A percentile compares a stretch with the other conserved stretches of the same genome.
Evolutionary conservation across 2,797 vertebrate species (phyloP).

Genomic region (Alcedo quadribrachys): DNA sequence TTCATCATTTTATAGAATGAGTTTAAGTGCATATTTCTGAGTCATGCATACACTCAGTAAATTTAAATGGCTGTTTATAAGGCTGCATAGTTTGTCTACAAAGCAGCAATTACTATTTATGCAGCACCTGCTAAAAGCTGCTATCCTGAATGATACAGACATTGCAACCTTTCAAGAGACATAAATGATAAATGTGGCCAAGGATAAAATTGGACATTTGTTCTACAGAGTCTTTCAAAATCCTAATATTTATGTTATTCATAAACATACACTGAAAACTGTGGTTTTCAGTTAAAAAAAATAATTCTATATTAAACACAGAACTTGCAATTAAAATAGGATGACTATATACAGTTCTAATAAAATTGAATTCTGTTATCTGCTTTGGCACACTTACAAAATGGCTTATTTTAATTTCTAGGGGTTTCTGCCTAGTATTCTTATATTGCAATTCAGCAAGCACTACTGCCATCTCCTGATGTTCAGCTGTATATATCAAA

Average conservation of each 20-base stretch:
- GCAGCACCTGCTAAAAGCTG: not conserved
- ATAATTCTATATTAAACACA: not conserved
- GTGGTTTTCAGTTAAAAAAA: not conserved
- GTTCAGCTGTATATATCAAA: not conserved
- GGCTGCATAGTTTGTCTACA: not conserved
- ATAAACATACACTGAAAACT: not conserved
- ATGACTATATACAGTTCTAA: not conserved
- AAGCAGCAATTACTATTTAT: not conserved
- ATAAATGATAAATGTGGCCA: not conserved
- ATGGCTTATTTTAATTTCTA: constrained; percentile 13
- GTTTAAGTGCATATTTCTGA: not conserved
- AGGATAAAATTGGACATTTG: not conserved
- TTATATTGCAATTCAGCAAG: constrained; percentile 33
- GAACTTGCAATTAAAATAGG: not conserved
- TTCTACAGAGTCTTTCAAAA: not conserved
- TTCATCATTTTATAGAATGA: not conserved
- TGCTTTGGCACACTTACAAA: not conserved
- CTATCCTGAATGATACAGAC: not conserved
- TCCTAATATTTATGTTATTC: not conserved
- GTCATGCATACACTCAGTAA: not conserved
- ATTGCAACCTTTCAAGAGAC: not conserved
- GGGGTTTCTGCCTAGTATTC: not conserved
- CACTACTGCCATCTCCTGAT: constrained; percentile 80
- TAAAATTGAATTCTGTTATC: not conserved
- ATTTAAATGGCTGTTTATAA: constrained; percentile 23